Conservation (phyloP, 2,113 vertebrate genomes). For the Syngnathoides biaculeatus region DNA sequence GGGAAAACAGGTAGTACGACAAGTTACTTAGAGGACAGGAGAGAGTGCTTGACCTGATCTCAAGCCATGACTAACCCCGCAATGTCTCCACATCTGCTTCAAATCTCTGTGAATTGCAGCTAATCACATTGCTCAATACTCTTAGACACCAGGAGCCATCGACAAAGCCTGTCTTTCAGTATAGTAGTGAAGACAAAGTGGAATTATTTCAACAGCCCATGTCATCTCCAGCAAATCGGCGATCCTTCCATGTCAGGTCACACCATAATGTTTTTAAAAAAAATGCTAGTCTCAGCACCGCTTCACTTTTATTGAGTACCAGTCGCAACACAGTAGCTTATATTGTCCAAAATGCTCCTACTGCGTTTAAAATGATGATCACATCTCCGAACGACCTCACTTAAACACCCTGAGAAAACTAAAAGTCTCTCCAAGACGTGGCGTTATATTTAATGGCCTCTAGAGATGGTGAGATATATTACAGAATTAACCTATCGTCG, state of each 20-base stretch:
- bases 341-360: not conserved
- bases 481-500: constrained; percentile 10
- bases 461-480: not conserved
- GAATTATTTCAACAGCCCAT: constrained; percentile 4
- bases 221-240: constrained; percentile 12
- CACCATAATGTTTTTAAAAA: not conserved
- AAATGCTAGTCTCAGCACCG: constrained; percentile 2
- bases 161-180: constrained; percentile 10
- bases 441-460: not conserved
- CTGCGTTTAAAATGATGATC: constrained; percentile 2
- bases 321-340: constrained; percentile 3
- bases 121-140: constrained; percentile 32
- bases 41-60: constrained; percentile 38
- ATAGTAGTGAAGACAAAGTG: not conserved
- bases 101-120: constrained; percentile 37
- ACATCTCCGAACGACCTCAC: not conserved
- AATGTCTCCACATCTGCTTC: constrained; percentile 54
- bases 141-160: constrained; percentile 6
- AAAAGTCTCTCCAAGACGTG: constrained; percentile 4
- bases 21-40: constrained; percentile 17
- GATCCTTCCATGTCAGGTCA: constrained; percentile 3
- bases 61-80: constrained; percentile 23
- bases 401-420: constrained; percentile 3
- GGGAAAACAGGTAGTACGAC: constrained; percentile 29
- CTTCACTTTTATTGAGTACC: not conserved